These are phyloP conservation scores for Ammodytes marinus DNA, from an alignment of 2,113 vertebrate species.

Conservation along the genomic window DNA sequence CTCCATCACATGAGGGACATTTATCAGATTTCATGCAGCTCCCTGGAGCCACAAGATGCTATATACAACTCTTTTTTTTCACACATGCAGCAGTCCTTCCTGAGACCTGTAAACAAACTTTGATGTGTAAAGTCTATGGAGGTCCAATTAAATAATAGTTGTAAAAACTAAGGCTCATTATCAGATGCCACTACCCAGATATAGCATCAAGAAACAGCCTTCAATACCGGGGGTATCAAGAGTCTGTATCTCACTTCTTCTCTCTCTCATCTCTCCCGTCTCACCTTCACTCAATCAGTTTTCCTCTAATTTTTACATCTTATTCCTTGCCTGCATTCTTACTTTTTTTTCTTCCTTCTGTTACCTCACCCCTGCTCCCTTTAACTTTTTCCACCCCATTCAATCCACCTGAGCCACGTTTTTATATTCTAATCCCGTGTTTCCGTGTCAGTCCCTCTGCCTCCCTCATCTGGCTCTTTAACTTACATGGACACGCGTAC, in stretches of 20 bases:
- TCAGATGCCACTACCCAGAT: neutral
- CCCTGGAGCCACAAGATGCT: conserved; percentile 3
- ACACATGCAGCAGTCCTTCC: neutral
- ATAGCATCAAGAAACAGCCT: neutral
- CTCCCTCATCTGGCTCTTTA: conserved; percentile 55
- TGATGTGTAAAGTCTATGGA: neutral
- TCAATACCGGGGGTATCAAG: neutral
- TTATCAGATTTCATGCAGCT: conserved; percentile 26
- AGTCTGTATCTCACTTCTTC: neutral
- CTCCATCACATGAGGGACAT: conserved; percentile 5
- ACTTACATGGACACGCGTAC: neutral
- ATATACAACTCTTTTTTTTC: neutral
- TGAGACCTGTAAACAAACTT: neutral
- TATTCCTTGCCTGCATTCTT: neutral
- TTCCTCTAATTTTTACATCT: neutral
- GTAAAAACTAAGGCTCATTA: neutral
- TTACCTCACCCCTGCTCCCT: neutral
- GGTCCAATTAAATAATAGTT: neutral
- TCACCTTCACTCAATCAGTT: neutral
- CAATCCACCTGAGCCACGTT: conserved; percentile 9
- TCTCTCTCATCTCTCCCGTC: neutral
- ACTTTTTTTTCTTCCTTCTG: neutral
- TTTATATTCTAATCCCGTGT: conserved; percentile 34
- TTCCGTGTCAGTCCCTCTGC: conserved; percentile 9
- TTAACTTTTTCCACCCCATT: conserved; percentile 1